phyloP scores from a whole-genome alignment of 2,888 invertebrate genomes.

The Parnassius glacialis region DNA sequence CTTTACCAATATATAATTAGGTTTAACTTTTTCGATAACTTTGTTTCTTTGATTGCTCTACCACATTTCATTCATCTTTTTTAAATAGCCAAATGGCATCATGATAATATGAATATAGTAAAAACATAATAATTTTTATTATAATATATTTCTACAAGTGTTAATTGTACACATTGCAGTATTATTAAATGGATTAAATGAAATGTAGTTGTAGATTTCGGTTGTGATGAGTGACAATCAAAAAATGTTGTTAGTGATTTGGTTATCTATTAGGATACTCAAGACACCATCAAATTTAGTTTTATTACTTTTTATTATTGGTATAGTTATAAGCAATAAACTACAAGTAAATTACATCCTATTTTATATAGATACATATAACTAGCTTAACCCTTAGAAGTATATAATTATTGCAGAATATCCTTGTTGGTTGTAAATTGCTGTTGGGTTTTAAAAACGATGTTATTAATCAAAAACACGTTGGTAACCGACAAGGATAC shows the following conservation, averaged over 20 bases:
- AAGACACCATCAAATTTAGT: constrained; percentile 7
- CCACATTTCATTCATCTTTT: too few relatives aligned
- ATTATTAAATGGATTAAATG: neutral
- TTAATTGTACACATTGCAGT: too few relatives aligned
- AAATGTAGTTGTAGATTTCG: constrained; percentile 19
- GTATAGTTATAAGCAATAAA: constrained; percentile 1
- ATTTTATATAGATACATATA: constrained; percentile 10
- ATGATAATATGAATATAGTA: too few relatives aligned
- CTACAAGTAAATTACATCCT: neutral
- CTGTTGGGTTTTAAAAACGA: neutral
- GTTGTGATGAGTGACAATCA: neutral
- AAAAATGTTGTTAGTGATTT: constrained; percentile 8
- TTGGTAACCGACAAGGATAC: constrained; percentile 7
- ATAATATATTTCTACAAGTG: neutral
- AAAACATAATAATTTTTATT: neutral
- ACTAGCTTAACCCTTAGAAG: constrained; percentile 13
- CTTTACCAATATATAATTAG: neutral
- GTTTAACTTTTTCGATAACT: neutral
- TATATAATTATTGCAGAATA: constrained; percentile 2
- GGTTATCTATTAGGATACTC: constrained; percentile 5
- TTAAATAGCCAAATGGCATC: too few relatives aligned
- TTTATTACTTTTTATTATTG: constrained; percentile 3
- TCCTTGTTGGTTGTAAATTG: constrained; percentile 9
- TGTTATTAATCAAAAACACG: neutral
- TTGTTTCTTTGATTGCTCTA: too few relatives aligned